Base-by-base conservation (phyloP, 2,113 vertebrate genomes). In the Chaetops frenatus region DNA sequence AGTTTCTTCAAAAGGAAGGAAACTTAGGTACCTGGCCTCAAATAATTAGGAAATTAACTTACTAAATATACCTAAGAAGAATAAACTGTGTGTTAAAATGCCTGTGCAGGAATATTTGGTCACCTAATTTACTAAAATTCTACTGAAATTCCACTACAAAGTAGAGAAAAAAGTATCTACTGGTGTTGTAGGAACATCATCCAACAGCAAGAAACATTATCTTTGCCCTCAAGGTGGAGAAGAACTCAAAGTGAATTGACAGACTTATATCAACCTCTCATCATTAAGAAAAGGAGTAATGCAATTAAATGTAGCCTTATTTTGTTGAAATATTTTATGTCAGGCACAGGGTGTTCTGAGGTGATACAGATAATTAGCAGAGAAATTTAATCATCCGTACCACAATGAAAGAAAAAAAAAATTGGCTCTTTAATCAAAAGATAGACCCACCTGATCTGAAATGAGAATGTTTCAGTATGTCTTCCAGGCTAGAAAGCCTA, bases 321-420 rank as follows among this genome's bases (percentile, higher is more conserved):
- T 96, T 94, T 92, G 87, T 67, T 92, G 57, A 94, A 92, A 81
- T 82, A 79, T 78, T 92, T 88, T 94, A 81, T 92, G 76, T 86
- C 76, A 95, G 65, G 89, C 71, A 76, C 69, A 84, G 79, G 47
- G 81, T 95, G 84, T 94, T 97, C 91, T 90, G 90, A 93, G 90
- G 83, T 92, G 91, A 92, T 95, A 84, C 44, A 86, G 94, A 92
- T 94, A 96, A 97, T 96, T 95, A 96, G 86, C 66, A 86, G 82
- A 88, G 90, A 88, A 93, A 96, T 95, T 79, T 95, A 95, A 96
- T 96, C 92, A 96, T 94, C 94, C 21, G 0, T 95, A 86, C 80
- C 88, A 96, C 90, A 95, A 96, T 94, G 89, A 77, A 93, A 85
- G 69, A 76, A 92, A 94, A 92, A 94, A 92, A 95, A 89, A 82